Evolutionary conservation across 2,888 invertebrate genomes (phyloP), one percentile per base, ranked within the genome.

Genomic region (Flexamia atlantica): DNA sequence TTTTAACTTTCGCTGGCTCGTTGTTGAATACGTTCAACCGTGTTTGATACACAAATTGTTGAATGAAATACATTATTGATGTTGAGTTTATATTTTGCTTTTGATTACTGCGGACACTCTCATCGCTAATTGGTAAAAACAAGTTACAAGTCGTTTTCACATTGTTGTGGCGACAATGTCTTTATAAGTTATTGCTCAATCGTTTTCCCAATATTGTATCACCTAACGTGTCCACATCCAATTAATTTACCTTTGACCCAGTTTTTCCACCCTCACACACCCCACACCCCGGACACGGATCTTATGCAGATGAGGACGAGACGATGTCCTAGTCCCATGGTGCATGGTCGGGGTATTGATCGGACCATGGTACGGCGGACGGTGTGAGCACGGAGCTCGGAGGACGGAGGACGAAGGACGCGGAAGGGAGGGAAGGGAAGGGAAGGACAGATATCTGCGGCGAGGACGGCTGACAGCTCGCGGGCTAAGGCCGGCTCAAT

Each of bases 381-480:
- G 32, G 53, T n/a, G 25, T 50, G 25, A 20, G 79, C 42, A 80
- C 30, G 57, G 28, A 80, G 50, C 23, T 50, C 30, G 70, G 36
- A 57, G 79, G 76, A 80, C 30, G 57, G 28, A 80, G 50, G 40
- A 79, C 30, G 70, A 60, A 57, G 40, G 32, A 36, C 36, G 64
- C 23, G 36, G 32, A 28, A 53, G 28, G 64, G 60, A 64, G 40
- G 60, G 32, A 53, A 53, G 32, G 68, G 36, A 64, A 81, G 81
- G 40, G 68, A 53, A 57, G 60, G 81, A 81, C 60, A 36, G 68
- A 68, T 60, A 81, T 42, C 60, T 60, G 60, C 40, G 60, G 81
- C 64, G 12, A 42, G 81, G 64, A 30, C 42, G 81, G 68, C 81
- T 46, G 68, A 46, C 70, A 32, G 53, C 60, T 60, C 64, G 81